Conservation (phyloP, 2,888 invertebrate genomes). For the Poecilus cupreus region DNA sequence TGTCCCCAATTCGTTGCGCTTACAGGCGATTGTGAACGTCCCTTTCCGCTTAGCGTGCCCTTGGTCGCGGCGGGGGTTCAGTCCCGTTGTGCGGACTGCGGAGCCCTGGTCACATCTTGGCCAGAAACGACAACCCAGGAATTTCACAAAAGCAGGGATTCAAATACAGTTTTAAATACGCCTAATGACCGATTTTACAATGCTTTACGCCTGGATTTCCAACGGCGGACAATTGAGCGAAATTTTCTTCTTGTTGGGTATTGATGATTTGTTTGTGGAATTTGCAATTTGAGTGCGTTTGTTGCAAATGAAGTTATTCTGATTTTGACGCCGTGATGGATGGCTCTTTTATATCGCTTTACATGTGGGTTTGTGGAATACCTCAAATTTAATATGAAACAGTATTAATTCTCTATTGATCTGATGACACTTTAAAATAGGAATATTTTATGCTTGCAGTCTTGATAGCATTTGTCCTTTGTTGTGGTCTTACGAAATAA, state of each 20-base stretch:
- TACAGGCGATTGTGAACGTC: constrained; percentile 32
- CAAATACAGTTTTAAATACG: constrained; percentile 42
- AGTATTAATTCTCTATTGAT: background rate
- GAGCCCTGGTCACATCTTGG: constrained; percentile 6
- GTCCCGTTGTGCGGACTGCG: background rate
- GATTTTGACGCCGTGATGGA: constrained; percentile 33
- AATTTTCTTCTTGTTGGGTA: constrained; percentile 35
- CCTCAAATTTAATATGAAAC: background rate
- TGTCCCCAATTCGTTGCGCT: constrained; percentile 43
- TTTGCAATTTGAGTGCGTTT: constrained; percentile 43
- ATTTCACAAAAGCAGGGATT: background rate
- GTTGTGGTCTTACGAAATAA: too few species aligned
- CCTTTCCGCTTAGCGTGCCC: constrained; percentile 23
- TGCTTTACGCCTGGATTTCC: constrained; percentile 8
- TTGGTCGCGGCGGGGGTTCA: background rate
- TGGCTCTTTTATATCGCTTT: background rate
- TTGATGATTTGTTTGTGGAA: constrained; percentile 34
- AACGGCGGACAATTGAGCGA: constrained; percentile 21
- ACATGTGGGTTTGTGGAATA: background rate
- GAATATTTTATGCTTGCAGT: too few species aligned
- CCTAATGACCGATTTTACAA: constrained; percentile 8
- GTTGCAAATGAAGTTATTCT: constrained; percentile 46
- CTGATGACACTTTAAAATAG: too few species aligned
- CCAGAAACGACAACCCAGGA: background rate
- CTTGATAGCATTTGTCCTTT: too few species aligned